Conservation (phyloP, 2,797 vertebrate genomes). For the Acomys russatus region DNA sequence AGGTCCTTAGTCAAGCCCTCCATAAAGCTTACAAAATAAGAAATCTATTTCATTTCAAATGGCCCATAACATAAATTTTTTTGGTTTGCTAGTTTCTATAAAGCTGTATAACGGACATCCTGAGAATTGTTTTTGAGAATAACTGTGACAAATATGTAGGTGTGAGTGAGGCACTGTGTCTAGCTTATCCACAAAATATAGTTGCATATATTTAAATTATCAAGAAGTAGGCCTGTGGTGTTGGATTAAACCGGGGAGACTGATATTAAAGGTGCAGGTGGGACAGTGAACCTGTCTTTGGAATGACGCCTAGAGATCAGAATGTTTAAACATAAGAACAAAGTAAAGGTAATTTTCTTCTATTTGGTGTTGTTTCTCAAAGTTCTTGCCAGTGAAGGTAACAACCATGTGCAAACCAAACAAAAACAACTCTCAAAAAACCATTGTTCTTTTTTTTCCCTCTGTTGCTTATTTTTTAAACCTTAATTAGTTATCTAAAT, state of each 20-base stretch:
- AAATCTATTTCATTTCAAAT: conserved; percentile 23
- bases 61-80: background rate
- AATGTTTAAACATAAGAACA: background rate
- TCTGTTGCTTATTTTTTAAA: background rate
- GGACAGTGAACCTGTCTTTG: background rate
- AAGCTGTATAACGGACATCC: background rate
- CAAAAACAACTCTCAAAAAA: background rate
- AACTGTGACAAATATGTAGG: background rate
- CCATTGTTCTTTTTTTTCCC: background rate
- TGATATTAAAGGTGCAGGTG: background rate
- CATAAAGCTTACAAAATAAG: background rate
- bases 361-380: conserved; percentile 30
- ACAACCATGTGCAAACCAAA: background rate
- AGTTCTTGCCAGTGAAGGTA: background rate
- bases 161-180: background rate
- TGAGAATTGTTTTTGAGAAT: conserved; percentile 1
- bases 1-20: background rate
- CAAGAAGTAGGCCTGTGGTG: background rate
- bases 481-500: background rate
- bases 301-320: background rate
- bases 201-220: background rate
- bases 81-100: conserved; percentile 20
- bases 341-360: conserved; percentile 41
- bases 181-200: conserved; percentile 6
- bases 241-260: conserved; percentile 33